Base-by-base conservation (phyloP, 1,140 invertebrate species). In the Parapsyche elsis region DNA sequence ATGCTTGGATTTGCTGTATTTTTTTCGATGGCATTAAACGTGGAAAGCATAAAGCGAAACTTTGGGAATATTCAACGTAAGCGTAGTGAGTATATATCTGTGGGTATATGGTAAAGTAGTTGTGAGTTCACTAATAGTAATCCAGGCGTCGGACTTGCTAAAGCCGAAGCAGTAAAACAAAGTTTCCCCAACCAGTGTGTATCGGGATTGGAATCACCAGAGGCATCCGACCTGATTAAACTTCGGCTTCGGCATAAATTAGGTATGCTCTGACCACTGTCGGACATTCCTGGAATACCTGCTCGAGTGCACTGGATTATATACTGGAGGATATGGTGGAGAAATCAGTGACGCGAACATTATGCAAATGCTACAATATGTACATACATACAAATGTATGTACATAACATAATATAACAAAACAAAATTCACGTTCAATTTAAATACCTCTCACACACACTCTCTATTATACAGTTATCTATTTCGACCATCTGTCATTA, bases 221-320 rank as follows among this genome's bases (percentile, higher is more conserved):
- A 76, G 76, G 79, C 79, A 76, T 75, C 79, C 53, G 38, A 19
- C 21, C 53, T 80, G 79, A 80, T 80, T 80, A 80, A 80, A 80
- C 71, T 80, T 80, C 61, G 71, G 53, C 70, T 38, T 26, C 71
- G 73, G 24, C 61, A 80, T 80, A 75, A 80, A 80, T 80, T 80
- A 80, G 61, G 21, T 71, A 70, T 73, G 16, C 57, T 45, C 67
- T 38, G 70, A 38, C 77, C 77, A 67, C 14, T 5, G 64, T 26
- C 21, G 64, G 24, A 67, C 19, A 67, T 67, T 67, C 64, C 64
- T 12, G 21, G 24, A 23, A 67, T 67, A 23, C 21, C 23, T 26
- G 59, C 7, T 21, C 21, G n/a, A 61, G 9, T 67, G 24, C 19
- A 67, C 24, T 53, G 2, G 1, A 53, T 53, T 53, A 53, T 53